These are phyloP conservation scores for Digitonthophagus gazella DNA, from an alignment of 2,888 invertebrate species.

Conservation along the genomic window DNA sequence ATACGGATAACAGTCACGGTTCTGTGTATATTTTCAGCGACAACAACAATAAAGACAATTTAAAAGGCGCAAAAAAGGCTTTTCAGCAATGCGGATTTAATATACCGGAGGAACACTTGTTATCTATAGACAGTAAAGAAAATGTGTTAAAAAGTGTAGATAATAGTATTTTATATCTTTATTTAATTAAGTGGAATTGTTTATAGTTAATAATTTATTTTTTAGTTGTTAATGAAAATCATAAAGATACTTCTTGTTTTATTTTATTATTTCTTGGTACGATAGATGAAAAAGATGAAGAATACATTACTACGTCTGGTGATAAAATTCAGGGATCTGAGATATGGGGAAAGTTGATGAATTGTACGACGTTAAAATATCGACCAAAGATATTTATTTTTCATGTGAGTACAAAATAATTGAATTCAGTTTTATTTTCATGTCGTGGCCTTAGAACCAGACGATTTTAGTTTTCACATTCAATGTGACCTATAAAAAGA, in stretches of 20 bases:
- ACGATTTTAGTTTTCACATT: too few species aligned
- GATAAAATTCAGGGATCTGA: not conserved
- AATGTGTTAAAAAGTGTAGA: not conserved
- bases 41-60: not conserved
- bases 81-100: not conserved
- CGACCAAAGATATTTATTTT: not conserved
- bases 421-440: too few species aligned
- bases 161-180: not conserved
- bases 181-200: not conserved
- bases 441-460: too few species aligned
- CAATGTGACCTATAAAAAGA: too few species aligned
- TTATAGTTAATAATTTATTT: not conserved
- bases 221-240: not conserved
- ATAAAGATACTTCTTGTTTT: not conserved
- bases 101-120: not conserved
- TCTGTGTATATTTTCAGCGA: not conserved
- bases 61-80: not conserved
- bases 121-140: not conserved
- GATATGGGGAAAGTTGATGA: not conserved
- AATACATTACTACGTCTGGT: not conserved
- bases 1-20: not conserved
- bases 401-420: not conserved
- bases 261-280: not conserved
- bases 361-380: not conserved
- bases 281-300: not conserved